A percentile compares a stretch with the other conserved stretches of the same genome.
phyloP scores from a whole-genome alignment of 2,888 invertebrate genomes.

The Conchocele bisecta region DNA sequence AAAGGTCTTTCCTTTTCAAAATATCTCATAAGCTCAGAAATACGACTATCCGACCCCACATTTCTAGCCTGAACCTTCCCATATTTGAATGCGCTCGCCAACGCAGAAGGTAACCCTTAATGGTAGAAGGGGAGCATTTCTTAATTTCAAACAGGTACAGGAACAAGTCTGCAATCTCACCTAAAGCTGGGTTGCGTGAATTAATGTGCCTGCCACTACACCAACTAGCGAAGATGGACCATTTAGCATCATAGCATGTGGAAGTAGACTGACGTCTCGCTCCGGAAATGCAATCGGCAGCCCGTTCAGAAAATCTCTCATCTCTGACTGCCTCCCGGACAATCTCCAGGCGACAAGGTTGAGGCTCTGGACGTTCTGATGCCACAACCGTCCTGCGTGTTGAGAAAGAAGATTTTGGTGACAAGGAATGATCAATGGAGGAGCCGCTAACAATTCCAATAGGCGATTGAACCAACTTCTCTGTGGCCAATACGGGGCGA shows the following conservation, averaged over 20 bases:
- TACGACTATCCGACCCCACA: background rate
- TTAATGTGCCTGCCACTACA: background rate
- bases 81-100: too few species aligned
- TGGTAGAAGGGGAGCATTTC: background rate
- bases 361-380: background rate
- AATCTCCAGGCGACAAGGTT: conserved; percentile 2
- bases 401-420: background rate
- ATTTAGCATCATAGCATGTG: background rate
- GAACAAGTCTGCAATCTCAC: background rate
- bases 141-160: background rate
- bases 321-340: background rate
- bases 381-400: background rate
- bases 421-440: background rate
- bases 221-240: too few species aligned
- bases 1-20: background rate
- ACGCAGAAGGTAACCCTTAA: background rate
- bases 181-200: background rate
- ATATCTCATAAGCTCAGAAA: background rate
- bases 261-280: background rate
- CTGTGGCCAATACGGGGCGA: conserved; percentile 1
- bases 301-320: background rate
- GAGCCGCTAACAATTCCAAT: background rate
- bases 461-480: background rate
- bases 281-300: background rate
- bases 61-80: too few species aligned